Evolutionary conservation across 2,113 vertebrate species (phyloP).

Genomic region (Budorcas taxicolor): DNA sequence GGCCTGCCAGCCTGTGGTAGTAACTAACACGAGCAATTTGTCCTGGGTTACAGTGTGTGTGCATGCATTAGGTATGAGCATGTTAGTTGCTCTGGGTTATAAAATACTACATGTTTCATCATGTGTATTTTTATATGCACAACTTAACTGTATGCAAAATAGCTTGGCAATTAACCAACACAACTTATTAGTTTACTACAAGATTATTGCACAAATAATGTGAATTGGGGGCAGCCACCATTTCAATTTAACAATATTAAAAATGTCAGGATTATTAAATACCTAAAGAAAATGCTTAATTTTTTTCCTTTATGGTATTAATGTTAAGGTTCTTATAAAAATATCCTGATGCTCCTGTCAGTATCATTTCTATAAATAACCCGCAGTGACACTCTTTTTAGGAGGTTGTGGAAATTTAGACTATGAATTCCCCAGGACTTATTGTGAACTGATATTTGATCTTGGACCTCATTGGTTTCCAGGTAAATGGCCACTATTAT

Average conservation of each 20-base stretch:
- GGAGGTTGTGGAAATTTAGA: constrained; percentile 60
- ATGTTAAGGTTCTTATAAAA: constrained; percentile 62
- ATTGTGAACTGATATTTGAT: constrained; percentile 69
- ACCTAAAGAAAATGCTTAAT: constrained; percentile 45
- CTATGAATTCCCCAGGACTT: constrained; percentile 52
- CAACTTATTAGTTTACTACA: constrained; percentile 56
- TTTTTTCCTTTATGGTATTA: not conserved
- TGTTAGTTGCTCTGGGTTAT: constrained; percentile 58
- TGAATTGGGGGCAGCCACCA: constrained; percentile 37
- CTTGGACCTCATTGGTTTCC: constrained; percentile 68
- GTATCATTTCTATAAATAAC: constrained; percentile 67
- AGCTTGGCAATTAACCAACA: constrained; percentile 42
- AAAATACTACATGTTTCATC: constrained; percentile 68
- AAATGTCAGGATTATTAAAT: constrained; percentile 58
- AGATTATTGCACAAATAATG: constrained; percentile 54
- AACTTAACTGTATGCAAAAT: constrained; percentile 67
- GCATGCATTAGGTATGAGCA: constrained; percentile 61
- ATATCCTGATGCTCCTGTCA: constrained; percentile 58
- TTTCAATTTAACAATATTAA: constrained; percentile 66
- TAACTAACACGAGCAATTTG: constrained; percentile 63
- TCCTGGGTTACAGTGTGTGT: constrained; percentile 55
- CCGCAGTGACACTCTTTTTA: constrained; percentile 53
- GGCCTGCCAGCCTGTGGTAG: constrained; percentile 62
- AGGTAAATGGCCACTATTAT: constrained; percentile 70
- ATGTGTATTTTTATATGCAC: constrained; percentile 49